Conservation (phyloP, 1,140 invertebrate species). For the Nasonia vitripennis region DNA sequence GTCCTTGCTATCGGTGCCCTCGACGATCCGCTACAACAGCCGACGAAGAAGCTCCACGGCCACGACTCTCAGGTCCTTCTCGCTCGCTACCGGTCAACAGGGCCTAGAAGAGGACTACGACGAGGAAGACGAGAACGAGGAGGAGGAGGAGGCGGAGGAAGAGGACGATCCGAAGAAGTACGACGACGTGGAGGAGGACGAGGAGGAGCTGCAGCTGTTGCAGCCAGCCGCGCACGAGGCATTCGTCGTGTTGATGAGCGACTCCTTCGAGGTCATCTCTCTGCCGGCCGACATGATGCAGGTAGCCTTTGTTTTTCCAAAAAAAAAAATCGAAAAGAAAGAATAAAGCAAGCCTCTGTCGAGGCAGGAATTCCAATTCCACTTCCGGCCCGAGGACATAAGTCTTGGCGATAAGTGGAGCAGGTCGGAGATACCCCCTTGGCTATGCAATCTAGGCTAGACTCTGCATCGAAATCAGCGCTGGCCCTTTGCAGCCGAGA, state of each 20-base stretch:
- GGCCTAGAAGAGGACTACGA: slow-evolving; percentile 9
- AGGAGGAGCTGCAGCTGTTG: not conserved
- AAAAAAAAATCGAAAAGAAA: too few species aligned
- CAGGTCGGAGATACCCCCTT: not conserved
- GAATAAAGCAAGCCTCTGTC: not conserved
- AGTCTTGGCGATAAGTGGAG: slow-evolving; percentile 35
- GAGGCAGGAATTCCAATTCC: not conserved
- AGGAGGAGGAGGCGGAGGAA: not conserved
- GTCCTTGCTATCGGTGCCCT: not conserved
- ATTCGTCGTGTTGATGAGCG: slow-evolving; percentile 75
- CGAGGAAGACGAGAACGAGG: not conserved
- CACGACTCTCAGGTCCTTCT: not conserved
- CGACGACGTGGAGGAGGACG: not conserved
- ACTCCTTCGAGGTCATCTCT: slow-evolving; percentile 74
- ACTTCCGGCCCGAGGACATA: slow-evolving; percentile 31
- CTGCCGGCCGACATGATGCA: slow-evolving; percentile 74
- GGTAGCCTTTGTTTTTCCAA: slow-evolving; percentile 57
- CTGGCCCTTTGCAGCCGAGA: not conserved
- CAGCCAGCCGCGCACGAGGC: slow-evolving; percentile 58
- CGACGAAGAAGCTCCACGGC: not conserved
- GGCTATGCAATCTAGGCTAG: slow-evolving; percentile 45
- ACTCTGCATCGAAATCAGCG: slow-evolving; percentile 46
- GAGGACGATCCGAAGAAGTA: slow-evolving; percentile 15
- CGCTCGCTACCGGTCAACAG: not conserved
- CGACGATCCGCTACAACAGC: not conserved